Percentiles rank a stretch among this genome's conserved stretches.
Conservation (phyloP, 2,797 vertebrate genomes). For the Chanos chanos region DNA sequence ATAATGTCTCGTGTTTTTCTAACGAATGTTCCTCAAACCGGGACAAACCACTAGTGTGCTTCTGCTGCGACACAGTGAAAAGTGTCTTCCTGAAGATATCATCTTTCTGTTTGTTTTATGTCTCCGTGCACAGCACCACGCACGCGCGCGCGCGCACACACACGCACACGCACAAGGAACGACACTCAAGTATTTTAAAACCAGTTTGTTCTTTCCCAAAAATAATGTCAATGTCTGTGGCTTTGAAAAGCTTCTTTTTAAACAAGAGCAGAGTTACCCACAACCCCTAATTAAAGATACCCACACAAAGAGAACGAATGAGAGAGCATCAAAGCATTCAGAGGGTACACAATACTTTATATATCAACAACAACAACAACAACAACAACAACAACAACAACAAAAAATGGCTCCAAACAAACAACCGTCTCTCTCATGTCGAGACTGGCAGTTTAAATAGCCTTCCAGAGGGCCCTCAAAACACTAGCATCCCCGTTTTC, state of each 20-base stretch:
- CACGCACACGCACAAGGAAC: constrained; percentile 32
- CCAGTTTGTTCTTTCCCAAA: constrained; percentile 59
- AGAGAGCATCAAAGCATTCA: constrained; percentile 29
- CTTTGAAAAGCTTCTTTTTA: constrained; percentile 71
- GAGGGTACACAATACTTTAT: neutral
- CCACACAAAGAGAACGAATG: constrained; percentile 47
- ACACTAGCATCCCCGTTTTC: neutral
- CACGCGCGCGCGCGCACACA: neutral
- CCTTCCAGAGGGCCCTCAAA: too few relatives aligned
- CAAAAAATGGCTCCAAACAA: too few relatives aligned
- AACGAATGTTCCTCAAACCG: too few relatives aligned
- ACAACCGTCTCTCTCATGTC: too few relatives aligned
- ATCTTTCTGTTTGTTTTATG: too few relatives aligned
- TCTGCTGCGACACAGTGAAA: too few relatives aligned
- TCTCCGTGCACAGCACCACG: neutral
- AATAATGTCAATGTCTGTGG: constrained; percentile 58
- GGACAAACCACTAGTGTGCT: too few relatives aligned
- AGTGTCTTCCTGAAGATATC: too few relatives aligned
- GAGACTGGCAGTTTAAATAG: too few relatives aligned
- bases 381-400: too few relatives aligned
- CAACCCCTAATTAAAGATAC: constrained; percentile 69
- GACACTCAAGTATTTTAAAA: constrained; percentile 50
- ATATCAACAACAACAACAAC: too few relatives aligned
- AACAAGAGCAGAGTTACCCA: constrained; percentile 62
- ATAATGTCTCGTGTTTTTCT: too few relatives aligned